Base-by-base conservation (phyloP, 2,113 vertebrate genomes). In the Ceratotherium simum region DNA sequence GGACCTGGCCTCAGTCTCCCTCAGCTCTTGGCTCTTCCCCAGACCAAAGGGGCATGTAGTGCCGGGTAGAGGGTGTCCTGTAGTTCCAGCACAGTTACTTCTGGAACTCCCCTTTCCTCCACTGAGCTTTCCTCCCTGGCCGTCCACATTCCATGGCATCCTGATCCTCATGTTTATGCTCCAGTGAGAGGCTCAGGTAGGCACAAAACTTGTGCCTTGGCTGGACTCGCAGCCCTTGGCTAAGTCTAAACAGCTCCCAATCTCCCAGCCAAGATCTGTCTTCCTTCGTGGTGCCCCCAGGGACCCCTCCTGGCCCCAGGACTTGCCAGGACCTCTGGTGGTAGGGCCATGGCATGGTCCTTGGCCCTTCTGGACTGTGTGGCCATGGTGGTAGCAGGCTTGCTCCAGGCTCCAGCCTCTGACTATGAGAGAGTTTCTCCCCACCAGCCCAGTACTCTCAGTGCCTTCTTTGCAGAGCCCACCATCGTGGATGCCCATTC, bases 271-370 rank as follows among this genome's bases (percentile, higher is more conserved):
- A 80, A 93, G 48, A 67, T 81, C 65, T 82, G 33, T 79, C 85
- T 97, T 67, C 72, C 81, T 84, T 97, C 39, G 25, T 72, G 80
- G 70, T 94, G 79, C 36, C 79, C 31, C 62, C 6, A 60, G 64
- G n/a, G 11, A 90, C 36, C 21, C 67, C 29, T 89, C n/a, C 87
- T 75, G 64, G 54, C 65, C 36, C 76, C 7, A 76, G 80, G 84
- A 90, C 72, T 97, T 62, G n/a, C 56, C n/a, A 95, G 88, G 70
- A 92, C 39, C 84, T 96, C 60, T 80, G 6, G n/a, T 67, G 39
- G 58, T 51, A 90, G 96, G 65, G 17, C 80, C 51, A 14, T 95
- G 58, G 67, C 76, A 39, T 88, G 58, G 58, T 62, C 13, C 11
- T 80, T 81, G 67, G 54, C 14, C 65, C 73, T 95, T 92, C 69